Conservation (phyloP, 2,888 invertebrate genomes). For the Hemistola chrysoprasaria region DNA sequence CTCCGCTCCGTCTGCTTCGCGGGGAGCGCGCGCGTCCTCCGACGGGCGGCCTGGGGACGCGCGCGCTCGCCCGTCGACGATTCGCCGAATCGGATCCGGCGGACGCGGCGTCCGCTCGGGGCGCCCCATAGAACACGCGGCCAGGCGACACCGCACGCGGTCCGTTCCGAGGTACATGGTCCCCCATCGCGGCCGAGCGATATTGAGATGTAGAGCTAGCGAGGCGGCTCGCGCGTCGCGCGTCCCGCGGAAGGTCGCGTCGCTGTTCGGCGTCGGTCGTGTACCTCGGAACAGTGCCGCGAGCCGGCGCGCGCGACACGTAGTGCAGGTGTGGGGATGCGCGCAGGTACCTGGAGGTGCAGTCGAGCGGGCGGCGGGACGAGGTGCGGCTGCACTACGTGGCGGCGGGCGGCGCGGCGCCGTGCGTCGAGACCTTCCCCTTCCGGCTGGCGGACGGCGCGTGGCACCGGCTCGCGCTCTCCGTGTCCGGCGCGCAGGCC, state of each 20-base stretch:
- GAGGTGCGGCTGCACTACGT: slow-evolving; percentile 93
- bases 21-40: slow-evolving; percentile 39
- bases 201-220: slow-evolving; percentile 83
- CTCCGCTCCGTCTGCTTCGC: slow-evolving; percentile 63
- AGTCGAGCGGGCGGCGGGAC: slow-evolving; percentile 93
- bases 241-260: slow-evolving; percentile 39
- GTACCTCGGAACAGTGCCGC: slow-evolving; percentile 81
- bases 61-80: slow-evolving; percentile 28
- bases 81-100: slow-evolving; percentile 24
- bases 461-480: slow-evolving; percentile 94
- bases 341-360: slow-evolving; percentile 93
- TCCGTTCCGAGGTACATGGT: slow-evolving; percentile 83
- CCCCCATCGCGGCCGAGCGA: slow-evolving; percentile 79
- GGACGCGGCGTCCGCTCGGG: slow-evolving; percentile 55
- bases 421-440: slow-evolving; percentile 93
- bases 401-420: slow-evolving; percentile 81
- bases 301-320: slow-evolving; percentile 43
- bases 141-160: slow-evolving; percentile 70
- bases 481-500: slow-evolving; percentile 91
- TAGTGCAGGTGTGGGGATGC: slow-evolving; percentile 37
- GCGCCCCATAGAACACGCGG: slow-evolving; percentile 56
- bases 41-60: slow-evolving; percentile 38
- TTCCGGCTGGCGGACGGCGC: slow-evolving; percentile 92
- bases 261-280: slow-evolving; percentile 65
- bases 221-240: slow-evolving; percentile 65